Evolutionary conservation across 2,888 invertebrate species (phyloP), one percentile per base, ranked within the genome.

Genomic region (Torymus auratus): DNA sequence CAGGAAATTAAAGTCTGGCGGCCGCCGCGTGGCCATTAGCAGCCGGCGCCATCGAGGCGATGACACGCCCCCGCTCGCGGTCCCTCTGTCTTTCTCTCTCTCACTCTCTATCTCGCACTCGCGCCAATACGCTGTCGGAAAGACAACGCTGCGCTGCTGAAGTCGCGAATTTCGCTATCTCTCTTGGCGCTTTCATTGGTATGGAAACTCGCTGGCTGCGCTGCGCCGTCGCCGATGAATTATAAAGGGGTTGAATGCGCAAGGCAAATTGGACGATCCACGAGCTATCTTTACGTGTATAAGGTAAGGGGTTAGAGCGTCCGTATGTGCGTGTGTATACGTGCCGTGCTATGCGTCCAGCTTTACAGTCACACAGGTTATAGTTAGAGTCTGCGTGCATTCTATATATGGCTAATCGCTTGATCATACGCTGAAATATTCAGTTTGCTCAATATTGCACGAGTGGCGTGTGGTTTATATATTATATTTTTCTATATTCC

Each of bases 1-100:
- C 90, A 91, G 91, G 91, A 91, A 91, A 91, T 91, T 91, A 91
- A 91, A 90, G 91, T 91, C 91, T 91, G 91, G 90, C 89, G 88
- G 90, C 86, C 89, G 88, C 89, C 86, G 89, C 88, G 90, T 89
- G 88, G 91, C 90, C 91, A 91, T 91, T 91, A 91, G 89, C 89
- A 90, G 90, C 89, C 90, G 91, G 91, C 91, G 90, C 90, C 91
- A 91, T 91, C 89, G 89, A 90, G 90, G 89, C 91, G 90, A 41
- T 41, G 41, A 90, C 90, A 91, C 90, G 89, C 91, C 90, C 88
- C 88, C 88, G 55, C 80, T 67, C 71, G 67, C 71, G 20, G 50
- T 50, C 55, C 11, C 53, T 70, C 10, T 56, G 28, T 56, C 50
- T 60, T 41, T 41, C 41, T 41, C 7, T 41, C 7, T 41, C 41